Percentiles rank a stretch among this genome's conserved stretches.
Conservation (phyloP, 2,113 vertebrate species). For the Perca fluviatilis region DNA sequence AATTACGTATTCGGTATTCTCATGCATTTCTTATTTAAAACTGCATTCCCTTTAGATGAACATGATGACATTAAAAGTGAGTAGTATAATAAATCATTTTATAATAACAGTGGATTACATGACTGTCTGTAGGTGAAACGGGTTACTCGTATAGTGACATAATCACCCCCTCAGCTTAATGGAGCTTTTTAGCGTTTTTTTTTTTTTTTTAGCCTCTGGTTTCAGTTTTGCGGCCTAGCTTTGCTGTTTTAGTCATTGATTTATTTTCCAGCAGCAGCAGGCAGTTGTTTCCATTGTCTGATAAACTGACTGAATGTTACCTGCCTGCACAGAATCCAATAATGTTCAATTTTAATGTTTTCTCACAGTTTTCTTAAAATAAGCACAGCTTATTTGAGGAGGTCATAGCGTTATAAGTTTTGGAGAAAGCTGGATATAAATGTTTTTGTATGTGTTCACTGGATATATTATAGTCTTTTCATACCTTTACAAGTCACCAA, state of each 20-base stretch:
- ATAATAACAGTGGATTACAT: not conserved
- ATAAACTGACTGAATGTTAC: not conserved
- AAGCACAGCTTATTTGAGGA: not conserved
- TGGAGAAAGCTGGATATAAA: not conserved
- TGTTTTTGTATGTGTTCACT: not conserved
- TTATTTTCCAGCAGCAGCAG: not conserved
- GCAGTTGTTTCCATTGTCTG: not conserved
- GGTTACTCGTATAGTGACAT: not conserved
- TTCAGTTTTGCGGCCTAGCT: not conserved
- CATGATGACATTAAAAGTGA: not conserved
- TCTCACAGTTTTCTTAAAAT: not conserved
- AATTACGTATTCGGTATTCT: not conserved
- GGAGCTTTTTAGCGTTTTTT: not conserved
- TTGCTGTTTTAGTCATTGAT: not conserved
- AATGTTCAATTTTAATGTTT: not conserved
- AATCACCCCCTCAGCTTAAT: not conserved
- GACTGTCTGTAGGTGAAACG: not conserved
- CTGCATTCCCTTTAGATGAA: not conserved
- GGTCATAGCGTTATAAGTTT: no score
- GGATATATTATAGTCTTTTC: conserved; percentile 10
- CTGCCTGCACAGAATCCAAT: no score
- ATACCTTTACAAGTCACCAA: conserved; percentile 31
- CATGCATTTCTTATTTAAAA: not conserved
- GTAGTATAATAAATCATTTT: not conserved
- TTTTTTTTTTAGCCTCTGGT: not conserved